Conservation (phyloP, 1,140 invertebrate genomes). For the Oncopodura yosiiana region DNA sequence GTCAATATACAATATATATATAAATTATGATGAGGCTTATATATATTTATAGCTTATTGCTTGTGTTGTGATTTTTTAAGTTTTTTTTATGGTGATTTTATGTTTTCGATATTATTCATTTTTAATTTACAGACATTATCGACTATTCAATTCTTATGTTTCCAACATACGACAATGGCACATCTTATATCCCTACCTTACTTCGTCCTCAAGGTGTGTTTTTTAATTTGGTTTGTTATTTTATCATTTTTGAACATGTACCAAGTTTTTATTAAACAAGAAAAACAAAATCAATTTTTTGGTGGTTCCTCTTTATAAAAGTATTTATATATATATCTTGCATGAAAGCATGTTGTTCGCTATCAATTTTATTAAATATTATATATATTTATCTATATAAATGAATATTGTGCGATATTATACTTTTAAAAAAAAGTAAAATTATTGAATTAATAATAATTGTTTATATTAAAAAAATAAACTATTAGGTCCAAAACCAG, state of each 20-base stretch:
- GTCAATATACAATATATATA: too few species aligned
- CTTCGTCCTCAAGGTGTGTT: conserved; percentile 58
- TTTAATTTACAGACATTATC: conserved; percentile 54
- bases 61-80: conserved; percentile 10
- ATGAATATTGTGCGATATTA: not conserved
- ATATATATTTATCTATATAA: not conserved
- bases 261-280: not conserved
- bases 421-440: not conserved
- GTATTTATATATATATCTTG: too few species aligned
- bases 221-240: not conserved
- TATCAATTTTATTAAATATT: not conserved
- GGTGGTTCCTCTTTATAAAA: too few species aligned
- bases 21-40: conserved; percentile 9
- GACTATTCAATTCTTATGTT: conserved; percentile 66
- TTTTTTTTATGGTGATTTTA: conserved; percentile 7
- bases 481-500: conserved; percentile 82
- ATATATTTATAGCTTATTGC: conserved; percentile 18
- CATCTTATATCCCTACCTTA: conserved; percentile 57
- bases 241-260: not conserved
- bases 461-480: too few species aligned
- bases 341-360: not conserved
- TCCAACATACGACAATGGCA: conserved; percentile 65
- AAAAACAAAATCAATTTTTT: not conserved
- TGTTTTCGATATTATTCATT: conserved; percentile 36
- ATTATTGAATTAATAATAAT: not conserved